phyloP scores from a whole-genome alignment of 2,797 vertebrate species.

The Sebastes trivittatus region DNA sequence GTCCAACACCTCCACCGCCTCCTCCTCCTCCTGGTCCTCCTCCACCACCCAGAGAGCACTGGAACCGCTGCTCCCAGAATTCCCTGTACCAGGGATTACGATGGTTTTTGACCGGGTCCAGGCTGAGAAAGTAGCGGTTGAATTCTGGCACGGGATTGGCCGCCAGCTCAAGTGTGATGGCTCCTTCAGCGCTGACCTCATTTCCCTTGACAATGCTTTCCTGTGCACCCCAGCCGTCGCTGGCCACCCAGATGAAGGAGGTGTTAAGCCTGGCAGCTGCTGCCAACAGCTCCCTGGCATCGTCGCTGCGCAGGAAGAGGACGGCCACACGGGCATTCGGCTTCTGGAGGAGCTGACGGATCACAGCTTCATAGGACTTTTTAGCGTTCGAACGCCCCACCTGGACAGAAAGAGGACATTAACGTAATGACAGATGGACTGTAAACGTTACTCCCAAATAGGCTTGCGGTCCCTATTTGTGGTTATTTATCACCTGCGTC shows the following conservation, averaged over 20 bases:
- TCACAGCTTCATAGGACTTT: conserved; percentile 94
- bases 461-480: not conserved
- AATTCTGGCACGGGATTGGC: conserved; percentile 93
- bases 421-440: not conserved
- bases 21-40: conserved; percentile 38
- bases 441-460: not conserved
- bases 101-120: conserved; percentile 90
- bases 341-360: conserved; percentile 94
- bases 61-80: conserved; percentile 99
- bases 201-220: conserved; percentile 97
- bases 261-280: conserved; percentile 93
- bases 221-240: conserved; percentile 97
- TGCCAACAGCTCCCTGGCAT: conserved; percentile 93
- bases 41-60: conserved; percentile 88
- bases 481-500: not conserved
- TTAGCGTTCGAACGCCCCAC: conserved; percentile 95
- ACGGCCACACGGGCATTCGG: conserved; percentile 95
- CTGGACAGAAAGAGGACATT: conserved; percentile 49
- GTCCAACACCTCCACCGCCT: conserved; percentile 41
- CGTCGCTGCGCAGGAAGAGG: conserved; percentile 94
- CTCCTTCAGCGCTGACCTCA: conserved; percentile 92
- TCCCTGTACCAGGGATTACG: conserved; percentile 98
- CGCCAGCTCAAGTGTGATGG: conserved; percentile 95
- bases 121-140: conserved; percentile 92
- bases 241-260: conserved; percentile 98